A percentile compares a stretch with the other conserved stretches of the same genome.
phyloP scores from a whole-genome alignment of 2,113 vertebrate species.

The Poeciliopsis retropinna region DNA sequence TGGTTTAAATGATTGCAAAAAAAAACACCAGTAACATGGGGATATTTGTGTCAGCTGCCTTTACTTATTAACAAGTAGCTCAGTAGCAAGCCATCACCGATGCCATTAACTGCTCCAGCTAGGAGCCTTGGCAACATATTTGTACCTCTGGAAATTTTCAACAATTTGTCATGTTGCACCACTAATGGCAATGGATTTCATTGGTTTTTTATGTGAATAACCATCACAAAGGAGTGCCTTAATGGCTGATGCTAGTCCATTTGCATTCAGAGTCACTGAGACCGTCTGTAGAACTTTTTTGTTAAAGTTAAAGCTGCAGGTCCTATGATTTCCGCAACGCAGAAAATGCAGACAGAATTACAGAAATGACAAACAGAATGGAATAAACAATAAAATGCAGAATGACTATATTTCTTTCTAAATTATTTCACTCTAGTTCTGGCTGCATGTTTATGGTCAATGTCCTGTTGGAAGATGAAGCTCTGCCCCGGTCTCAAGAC shows the following conservation, averaged over 20 bases:
- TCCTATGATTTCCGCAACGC: too few species aligned
- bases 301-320: too few species aligned
- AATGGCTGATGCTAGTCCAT: not conserved
- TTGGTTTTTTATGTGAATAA: not conserved
- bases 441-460: too few species aligned
- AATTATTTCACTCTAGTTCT: too few species aligned
- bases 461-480: too few species aligned
- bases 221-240: not conserved
- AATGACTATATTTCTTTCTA: too few species aligned
- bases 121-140: conserved; percentile 8
- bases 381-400: too few species aligned
- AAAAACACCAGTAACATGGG: conserved; percentile 7
- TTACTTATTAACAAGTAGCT: conserved; percentile 17
- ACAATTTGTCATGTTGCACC: conserved; percentile 19
- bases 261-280: not conserved
- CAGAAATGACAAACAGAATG: too few species aligned
- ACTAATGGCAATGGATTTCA: not conserved
- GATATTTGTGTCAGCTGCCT: conserved; percentile 16
- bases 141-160: conserved; percentile 31
- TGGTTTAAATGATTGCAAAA: conserved; percentile 35
- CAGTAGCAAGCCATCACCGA: conserved; percentile 12
- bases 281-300: too few species aligned
- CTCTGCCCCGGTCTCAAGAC: too few species aligned
- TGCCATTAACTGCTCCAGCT: conserved; percentile 23
- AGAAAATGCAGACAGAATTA: too few species aligned